Conservation (phyloP, 2,797 vertebrate species). For the Gila robusta region DNA sequence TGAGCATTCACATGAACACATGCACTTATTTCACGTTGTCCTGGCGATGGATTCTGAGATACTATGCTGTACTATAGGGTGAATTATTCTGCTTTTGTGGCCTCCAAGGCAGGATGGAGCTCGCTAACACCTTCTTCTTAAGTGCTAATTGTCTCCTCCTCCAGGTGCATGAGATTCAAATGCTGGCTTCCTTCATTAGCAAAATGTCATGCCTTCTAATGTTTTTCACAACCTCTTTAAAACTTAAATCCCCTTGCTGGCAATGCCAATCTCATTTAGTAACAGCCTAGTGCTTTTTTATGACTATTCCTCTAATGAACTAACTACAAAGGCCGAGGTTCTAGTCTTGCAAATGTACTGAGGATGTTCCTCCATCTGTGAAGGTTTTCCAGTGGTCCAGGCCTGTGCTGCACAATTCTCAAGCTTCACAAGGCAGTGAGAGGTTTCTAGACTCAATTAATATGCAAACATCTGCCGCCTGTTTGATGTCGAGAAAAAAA, state of each 20-base stretch:
- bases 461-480: conserved; percentile 79
- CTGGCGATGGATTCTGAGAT: neutral
- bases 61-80: neutral
- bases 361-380: conserved; percentile 33
- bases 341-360: neutral
- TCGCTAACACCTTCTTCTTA: conserved; percentile 13
- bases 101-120: neutral
- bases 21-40: conserved; percentile 29
- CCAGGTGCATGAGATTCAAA: conserved; percentile 14
- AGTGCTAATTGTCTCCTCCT: conserved; percentile 49
- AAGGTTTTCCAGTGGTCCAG: conserved; percentile 32
- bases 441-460: conserved; percentile 67
- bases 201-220: conserved; percentile 28
- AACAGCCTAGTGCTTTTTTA: conserved; percentile 15
- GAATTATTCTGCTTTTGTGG: neutral
- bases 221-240: conserved; percentile 18
- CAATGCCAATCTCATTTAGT: conserved; percentile 16
- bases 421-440: conserved; percentile 34
- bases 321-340: conserved; percentile 7
- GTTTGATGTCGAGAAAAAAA: conserved; percentile 70
- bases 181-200: conserved; percentile 30
- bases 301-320: conserved; percentile 15
- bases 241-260: neutral
- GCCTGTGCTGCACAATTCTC: conserved; percentile 25
- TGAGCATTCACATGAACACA: conserved; percentile 24